Evolutionary conservation across 2,113 vertebrate species (phyloP), one percentile per base, ranked within the genome.

Genomic region (Chaenogobius annularis): DNA sequence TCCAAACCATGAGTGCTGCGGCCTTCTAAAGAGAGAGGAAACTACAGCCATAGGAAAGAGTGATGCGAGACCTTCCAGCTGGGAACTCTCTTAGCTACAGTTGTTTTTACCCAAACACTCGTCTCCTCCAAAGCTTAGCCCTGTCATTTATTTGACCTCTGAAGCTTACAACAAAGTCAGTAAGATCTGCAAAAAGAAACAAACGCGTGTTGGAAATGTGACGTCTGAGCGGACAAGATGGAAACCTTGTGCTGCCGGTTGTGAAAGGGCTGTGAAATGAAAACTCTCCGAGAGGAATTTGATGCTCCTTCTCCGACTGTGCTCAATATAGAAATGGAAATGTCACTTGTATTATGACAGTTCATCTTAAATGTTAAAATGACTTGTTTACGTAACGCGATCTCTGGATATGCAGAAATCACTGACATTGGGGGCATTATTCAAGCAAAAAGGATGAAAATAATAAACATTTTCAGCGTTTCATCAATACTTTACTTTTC

Each of bases 41-140:
- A 87, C 69, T 76, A 76, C 55, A 77, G 74, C 55, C 77, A 50
- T 82, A 82, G 87, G 87, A 86, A 89, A 91, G 89, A 85, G 84
- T 87, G 75, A 64, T 62, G 80, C 83, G 74, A 56, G 12, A 74
- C 72, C 12, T 15, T 75, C 76, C 82, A 84, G 83, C 74, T 81
- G 76, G 68, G 54, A 65, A 84, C 72, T 19, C 81, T 80, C 1
- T 35, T 59, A 65, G 74, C 68, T 58, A 20, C 54, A 40, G 14
- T 23, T 10, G 20, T 43, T 54, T 10, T 67, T 73, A 12, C 63
- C 48, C 11, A 46, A 15, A 67, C 48, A 67, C 44, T 52, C 44
- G 43, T 62, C 43, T 63, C 47, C 43, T 64, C 63, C 26, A 55
- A 10, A 70, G 65, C n/a, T 55, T 23, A 66, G 54, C 23, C 22